phyloP scores from a whole-genome alignment of 2,797 vertebrate species.

The Micrastur ruficollis region DNA sequence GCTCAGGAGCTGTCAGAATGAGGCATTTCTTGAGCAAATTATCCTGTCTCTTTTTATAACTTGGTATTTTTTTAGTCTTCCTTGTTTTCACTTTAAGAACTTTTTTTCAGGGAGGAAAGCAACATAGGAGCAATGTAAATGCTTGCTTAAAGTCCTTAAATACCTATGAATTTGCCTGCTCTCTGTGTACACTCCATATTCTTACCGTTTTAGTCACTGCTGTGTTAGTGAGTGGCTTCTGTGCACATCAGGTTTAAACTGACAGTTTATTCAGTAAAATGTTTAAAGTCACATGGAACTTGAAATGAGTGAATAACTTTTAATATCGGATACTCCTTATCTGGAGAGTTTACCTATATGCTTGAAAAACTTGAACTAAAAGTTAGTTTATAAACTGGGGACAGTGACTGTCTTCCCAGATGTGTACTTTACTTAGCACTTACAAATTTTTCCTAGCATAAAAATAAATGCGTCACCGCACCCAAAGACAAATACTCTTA shows the following conservation, averaged over 20 bases:
- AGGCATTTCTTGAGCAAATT: background rate
- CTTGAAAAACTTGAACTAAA: background rate
- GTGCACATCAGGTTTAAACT: background rate
- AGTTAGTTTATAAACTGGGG: background rate
- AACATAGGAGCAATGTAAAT: background rate
- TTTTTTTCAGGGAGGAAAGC: background rate
- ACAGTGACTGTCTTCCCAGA: background rate
- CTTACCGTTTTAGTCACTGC: background rate
- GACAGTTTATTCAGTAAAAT: background rate
- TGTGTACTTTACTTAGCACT: background rate
- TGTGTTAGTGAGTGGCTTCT: background rate
- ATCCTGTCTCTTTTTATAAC: background rate
- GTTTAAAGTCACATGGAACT: background rate
- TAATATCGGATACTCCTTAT: background rate
- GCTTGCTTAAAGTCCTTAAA: background rate
- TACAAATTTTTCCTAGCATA: background rate
- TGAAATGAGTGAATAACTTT: background rate
- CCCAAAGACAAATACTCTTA: background rate
- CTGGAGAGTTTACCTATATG: background rate
- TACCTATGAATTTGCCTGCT: background rate
- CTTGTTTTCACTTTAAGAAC: background rate
- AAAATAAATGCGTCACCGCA: background rate
- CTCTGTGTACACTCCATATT: background rate
- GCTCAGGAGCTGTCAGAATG: background rate
- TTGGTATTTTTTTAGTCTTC: background rate